Percentiles rank a stretch among this genome's conserved stretches.
Conservation (phyloP, 2,797 vertebrate genomes). For the Florisuga fusca region DNA sequence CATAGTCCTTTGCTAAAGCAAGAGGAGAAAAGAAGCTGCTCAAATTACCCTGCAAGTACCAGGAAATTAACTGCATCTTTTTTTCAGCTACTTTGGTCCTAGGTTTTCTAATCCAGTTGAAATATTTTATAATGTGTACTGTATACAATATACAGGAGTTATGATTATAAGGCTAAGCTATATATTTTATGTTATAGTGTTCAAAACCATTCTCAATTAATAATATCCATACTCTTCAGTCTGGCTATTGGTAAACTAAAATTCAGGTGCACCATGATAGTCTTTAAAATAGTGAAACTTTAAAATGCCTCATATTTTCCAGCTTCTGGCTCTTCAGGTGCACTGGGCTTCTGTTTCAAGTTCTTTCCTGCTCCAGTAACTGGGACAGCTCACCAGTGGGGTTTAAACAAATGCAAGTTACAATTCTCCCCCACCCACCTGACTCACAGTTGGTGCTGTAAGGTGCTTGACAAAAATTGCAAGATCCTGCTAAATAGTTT, state of each 20-base stretch:
- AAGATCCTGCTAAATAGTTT: constrained; percentile 1
- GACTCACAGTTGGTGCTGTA: neutral
- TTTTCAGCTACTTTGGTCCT: neutral
- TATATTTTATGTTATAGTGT: neutral
- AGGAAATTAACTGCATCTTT: neutral
- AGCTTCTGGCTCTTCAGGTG: neutral
- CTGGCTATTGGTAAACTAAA: neutral
- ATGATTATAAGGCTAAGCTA: neutral
- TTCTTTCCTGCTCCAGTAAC: fast-evolving
- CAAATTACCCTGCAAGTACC: neutral
- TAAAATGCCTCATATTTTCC: neutral
- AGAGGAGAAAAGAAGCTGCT: neutral
- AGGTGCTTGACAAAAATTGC: constrained; percentile 5
- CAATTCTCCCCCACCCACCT: neutral
- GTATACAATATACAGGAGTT: neutral
- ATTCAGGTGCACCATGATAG: neutral
- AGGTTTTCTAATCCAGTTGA: neutral
- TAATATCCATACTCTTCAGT: neutral
- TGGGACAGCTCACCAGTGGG: neutral
- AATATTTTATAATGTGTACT: neutral
- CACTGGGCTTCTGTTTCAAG: neutral
- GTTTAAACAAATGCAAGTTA: neutral
- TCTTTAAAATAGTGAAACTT: neutral
- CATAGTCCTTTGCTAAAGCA: neutral
- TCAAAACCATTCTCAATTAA: neutral